A percentile compares a stretch with the other conserved stretches of the same genome.
Conservation (phyloP, 2,113 vertebrate genomes). For the Heptranchias perlo region DNA sequence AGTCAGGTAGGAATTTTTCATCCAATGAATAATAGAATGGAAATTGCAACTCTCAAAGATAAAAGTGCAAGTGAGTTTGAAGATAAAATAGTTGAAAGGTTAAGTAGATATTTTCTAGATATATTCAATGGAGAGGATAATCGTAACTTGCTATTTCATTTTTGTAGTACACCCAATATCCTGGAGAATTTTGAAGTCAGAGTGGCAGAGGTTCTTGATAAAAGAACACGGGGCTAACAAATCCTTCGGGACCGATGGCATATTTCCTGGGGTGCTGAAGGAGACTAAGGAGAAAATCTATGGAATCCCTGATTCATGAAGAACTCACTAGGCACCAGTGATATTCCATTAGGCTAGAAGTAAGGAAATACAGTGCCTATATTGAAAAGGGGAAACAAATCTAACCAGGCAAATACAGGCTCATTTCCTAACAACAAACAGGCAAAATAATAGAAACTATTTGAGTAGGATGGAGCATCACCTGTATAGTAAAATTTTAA, state of each 20-base stretch:
- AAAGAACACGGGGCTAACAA: background rate
- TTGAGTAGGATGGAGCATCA: background rate
- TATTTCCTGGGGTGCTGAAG: background rate
- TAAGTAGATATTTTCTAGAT: background rate
- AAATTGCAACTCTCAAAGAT: background rate
- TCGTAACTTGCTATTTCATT: background rate
- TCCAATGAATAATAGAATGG: background rate
- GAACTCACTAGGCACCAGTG: background rate
- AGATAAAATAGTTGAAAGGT: background rate
- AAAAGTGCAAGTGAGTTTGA: background rate
- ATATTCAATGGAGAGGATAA: background rate
- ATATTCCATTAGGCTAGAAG: background rate
- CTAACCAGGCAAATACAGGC: background rate
- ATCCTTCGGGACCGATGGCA: background rate
- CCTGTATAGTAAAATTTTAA: background rate
- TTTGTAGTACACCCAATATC: background rate
- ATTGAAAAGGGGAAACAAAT: background rate
- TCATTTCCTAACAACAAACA: background rate
- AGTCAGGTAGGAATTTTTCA: background rate
- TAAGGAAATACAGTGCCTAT: background rate
- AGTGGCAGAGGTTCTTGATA: background rate
- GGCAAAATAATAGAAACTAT: background rate
- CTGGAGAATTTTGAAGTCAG: background rate
- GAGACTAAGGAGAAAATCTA: background rate
- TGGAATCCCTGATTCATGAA: background rate